Conservation (phyloP, 2,797 vertebrate species). For the Cynopterus sphinx region DNA sequence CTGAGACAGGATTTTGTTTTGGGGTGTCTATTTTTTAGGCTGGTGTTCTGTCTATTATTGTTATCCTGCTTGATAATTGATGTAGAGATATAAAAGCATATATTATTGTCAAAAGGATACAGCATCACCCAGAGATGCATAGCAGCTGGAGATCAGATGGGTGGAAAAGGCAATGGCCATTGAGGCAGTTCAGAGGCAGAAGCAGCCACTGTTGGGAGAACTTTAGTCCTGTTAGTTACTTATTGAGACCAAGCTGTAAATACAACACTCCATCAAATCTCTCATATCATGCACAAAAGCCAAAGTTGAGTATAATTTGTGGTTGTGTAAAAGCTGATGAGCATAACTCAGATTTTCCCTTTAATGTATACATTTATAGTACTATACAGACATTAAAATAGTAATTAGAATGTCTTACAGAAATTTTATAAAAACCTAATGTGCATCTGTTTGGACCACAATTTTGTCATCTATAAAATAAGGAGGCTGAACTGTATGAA, state of each 20-base stretch:
- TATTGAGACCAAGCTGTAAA: not conserved
- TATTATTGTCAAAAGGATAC: accelerated
- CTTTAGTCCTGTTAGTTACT: not conserved
- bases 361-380: not conserved
- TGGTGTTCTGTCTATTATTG: not conserved
- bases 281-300: not conserved
- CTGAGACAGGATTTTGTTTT: not conserved
- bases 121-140: not conserved
- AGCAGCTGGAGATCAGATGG: not conserved
- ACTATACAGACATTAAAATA: not conserved
- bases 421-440: not conserved
- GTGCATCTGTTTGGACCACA: not conserved
- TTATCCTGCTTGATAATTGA: accelerated
- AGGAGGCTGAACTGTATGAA: not conserved
- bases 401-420: not conserved
- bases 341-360: not conserved
- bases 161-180: not conserved
- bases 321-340: not conserved
- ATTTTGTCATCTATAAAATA: not conserved
- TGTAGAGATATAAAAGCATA: not conserved
- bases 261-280: accelerated
- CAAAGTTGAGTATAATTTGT: not conserved
- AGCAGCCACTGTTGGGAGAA: accelerated
- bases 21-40: not conserved
- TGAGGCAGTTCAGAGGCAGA: not conserved